Evolutionary conservation across 2,888 invertebrate genomes (phyloP), one percentile per base, ranked within the genome.

Genomic region (Tetragnatha montana): DNA sequence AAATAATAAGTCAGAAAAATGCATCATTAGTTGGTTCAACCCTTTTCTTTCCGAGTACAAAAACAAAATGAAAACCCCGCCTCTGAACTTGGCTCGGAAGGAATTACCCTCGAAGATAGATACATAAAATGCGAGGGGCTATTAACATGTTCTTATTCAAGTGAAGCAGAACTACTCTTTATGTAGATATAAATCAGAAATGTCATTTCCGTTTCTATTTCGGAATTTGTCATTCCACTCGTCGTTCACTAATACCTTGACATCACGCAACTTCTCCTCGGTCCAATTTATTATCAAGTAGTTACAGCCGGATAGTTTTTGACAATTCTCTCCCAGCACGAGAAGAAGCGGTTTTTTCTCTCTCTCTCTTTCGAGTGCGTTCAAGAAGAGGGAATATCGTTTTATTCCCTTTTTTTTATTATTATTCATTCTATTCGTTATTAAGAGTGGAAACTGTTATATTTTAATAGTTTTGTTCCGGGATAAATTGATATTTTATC

Each of bases 171-270:
- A 78, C 78, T 78, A 78, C 17, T 21, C 19, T 78, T 78, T 78
- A 60, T 78, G 76, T 78, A 78, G 60, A 60, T 60, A 78, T 60
- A 76, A 12, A 51, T 76, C 50, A 50, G 49, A 50, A 51, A 76
- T 76, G 76, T 76, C 60, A 78, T 60, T 78, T 78, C 47, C 51
- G 14, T 78, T 60, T 78, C 17, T 21, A 60, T 78, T 21, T 14
- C 14, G 7, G 60, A 60, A 78, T 78, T 78, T 47, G 22, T 78
- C 78, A 76, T 76, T 19, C 17, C 51, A 21, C 60, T 78, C 78
- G 22, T 22, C 60, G 12, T 60, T 60, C 60, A 60, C 51, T 78
- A 78, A 78, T 78, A 60, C 8, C 60, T 22, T 78, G 14, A 14
- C 14, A 78, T 21, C 78, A 78, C 78, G 78, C 78, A 22, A 78